phyloP scores from a whole-genome alignment of 2,888 invertebrate genomes.

The Sinhomidia bicolor region DNA sequence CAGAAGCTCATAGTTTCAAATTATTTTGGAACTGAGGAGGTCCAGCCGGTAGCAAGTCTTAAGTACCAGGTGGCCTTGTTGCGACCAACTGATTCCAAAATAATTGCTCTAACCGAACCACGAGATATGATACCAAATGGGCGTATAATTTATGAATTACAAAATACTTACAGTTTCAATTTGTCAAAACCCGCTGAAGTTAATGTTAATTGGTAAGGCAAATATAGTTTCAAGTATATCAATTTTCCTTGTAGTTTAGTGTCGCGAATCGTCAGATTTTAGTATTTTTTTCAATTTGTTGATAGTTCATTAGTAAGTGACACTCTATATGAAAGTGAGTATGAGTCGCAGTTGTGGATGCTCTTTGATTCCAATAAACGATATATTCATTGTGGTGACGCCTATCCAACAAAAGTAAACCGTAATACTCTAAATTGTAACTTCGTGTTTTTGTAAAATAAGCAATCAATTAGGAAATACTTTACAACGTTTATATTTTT shows the following conservation, averaged over 20 bases:
- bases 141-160: constrained; percentile 94
- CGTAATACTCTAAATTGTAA: not conserved
- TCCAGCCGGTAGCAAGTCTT: constrained; percentile 88
- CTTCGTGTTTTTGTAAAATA: not conserved
- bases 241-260: not conserved
- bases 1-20: constrained; percentile 87
- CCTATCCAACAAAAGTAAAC: constrained; percentile 89
- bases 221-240: not conserved
- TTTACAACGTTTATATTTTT: constrained; percentile 63
- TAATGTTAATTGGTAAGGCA: constrained; percentile 85
- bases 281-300: not conserved
- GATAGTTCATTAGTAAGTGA: constrained; percentile 89
- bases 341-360: constrained; percentile 98
- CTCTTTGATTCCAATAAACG: constrained; percentile 95
- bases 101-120: constrained; percentile 87
- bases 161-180: constrained; percentile 93
- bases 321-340: constrained; percentile 96
- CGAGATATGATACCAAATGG: constrained; percentile 94
- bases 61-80: constrained; percentile 89
- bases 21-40: constrained; percentile 88
- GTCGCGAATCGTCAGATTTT: not conserved
- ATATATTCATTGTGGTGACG: constrained; percentile 85
- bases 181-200: constrained; percentile 92
- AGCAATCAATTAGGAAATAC: too few relatives aligned
- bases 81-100: constrained; percentile 90